These are phyloP conservation scores for Nesogale talazaci DNA, from an alignment of 2,113 vertebrate species.

Conservation along the genomic window DNA sequence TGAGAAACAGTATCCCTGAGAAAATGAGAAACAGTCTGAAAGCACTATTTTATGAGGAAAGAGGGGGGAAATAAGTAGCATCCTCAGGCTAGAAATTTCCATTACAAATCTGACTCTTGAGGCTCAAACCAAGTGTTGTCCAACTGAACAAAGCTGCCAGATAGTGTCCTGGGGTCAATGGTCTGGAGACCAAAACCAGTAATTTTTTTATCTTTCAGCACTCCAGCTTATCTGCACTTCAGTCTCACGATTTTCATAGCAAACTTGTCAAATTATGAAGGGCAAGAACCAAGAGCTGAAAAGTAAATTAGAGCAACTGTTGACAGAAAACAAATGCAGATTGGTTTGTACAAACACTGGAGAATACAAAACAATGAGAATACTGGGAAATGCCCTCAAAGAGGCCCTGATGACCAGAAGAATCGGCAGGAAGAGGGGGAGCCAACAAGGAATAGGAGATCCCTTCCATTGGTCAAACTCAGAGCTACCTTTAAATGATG, in stretches of 20 bases:
- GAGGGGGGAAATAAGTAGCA: not conserved
- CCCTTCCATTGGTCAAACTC: not conserved
- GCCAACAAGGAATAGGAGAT: not conserved
- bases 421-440: not conserved
- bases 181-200: not conserved
- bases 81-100: not conserved
- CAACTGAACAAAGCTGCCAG: not conserved
- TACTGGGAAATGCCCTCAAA: constrained; percentile 12
- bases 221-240: not conserved
- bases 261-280: constrained; percentile 57
- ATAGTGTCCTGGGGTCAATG: constrained; percentile 38
- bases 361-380: not conserved
- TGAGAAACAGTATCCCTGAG: not conserved
- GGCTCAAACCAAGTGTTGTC: not conserved
- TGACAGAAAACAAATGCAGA: constrained; percentile 40
- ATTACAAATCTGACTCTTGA: not conserved
- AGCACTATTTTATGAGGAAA: not conserved
- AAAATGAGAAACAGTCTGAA: not conserved
- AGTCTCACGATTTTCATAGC: constrained; percentile 53
- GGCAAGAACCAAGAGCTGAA: constrained; percentile 35
- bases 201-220: constrained; percentile 1
- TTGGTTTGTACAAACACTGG: constrained; percentile 24
- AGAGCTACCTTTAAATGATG: not conserved
- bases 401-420: not conserved
- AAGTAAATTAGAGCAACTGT: constrained; percentile 44